Conservation (phyloP, 2,113 vertebrate genomes). For the Rhea pennata region DNA sequence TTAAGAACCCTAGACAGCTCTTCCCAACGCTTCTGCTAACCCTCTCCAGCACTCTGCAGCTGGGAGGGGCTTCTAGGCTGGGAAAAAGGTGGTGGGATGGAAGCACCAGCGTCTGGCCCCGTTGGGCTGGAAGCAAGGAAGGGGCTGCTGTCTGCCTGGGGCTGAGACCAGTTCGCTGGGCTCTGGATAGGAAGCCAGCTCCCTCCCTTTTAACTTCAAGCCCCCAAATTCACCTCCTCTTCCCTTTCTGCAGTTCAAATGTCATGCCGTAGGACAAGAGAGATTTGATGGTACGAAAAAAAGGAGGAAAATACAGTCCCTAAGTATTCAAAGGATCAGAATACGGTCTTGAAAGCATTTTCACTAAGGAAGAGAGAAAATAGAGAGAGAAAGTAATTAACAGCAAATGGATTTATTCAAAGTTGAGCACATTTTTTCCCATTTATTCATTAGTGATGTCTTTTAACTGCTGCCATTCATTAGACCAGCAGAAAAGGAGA, state of each 20-base stretch:
- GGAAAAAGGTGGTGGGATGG: neutral
- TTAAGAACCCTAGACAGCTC: neutral
- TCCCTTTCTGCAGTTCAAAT: neutral
- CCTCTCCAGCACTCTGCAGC: rapidly evolving
- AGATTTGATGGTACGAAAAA: neutral
- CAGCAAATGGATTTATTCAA: slow-evolving; percentile 10
- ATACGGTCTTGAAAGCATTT: neutral
- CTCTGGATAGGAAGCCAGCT: neutral
- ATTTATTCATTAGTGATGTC: neutral
- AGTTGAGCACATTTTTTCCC: neutral
- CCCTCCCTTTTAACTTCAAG: neutral
- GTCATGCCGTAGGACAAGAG: neutral
- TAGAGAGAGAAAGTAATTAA: slow-evolving; percentile 9
- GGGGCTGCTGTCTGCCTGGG: neutral
- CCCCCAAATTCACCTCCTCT: neutral
- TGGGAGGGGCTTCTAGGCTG: neutral
- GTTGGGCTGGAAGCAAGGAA: neutral
- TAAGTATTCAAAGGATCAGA: neutral
- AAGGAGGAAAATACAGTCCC: neutral
- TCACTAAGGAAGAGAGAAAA: neutral
- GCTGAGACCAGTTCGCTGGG: neutral
- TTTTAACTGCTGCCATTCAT: slow-evolving; percentile 27
- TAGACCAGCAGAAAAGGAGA: slow-evolving; percentile 23
- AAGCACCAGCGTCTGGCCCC: neutral
- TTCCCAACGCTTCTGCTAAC: rapidly evolving